Evolutionary conservation across 2,888 invertebrate species (phyloP).

Genomic region (Zaprionus bogoriensis): DNA sequence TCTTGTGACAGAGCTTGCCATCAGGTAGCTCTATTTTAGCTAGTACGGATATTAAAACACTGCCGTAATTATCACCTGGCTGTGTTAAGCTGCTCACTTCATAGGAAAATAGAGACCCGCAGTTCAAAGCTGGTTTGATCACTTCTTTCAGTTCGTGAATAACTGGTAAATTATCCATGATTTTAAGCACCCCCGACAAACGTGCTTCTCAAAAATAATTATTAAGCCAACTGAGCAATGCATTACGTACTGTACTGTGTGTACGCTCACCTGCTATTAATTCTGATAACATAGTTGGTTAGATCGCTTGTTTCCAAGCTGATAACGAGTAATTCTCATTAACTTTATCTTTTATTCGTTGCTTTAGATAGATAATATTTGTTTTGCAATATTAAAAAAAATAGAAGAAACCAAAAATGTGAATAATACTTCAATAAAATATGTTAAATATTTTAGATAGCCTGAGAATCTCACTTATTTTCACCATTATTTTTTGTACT

Average conservation of each 20-base stretch:
- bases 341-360: neutral
- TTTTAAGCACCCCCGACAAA: neutral
- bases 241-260: neutral
- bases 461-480: conserved; percentile 62
- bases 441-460: conserved; percentile 72
- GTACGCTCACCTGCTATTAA: no score
- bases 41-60: conserved; percentile 46
- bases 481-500: conserved; percentile 47
- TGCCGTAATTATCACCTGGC: conserved; percentile 64
- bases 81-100: conserved; percentile 39
- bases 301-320: neutral
- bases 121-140: conserved; percentile 30
- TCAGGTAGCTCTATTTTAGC: conserved; percentile 23
- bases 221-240: neutral
- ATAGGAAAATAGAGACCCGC: conserved; percentile 22
- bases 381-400: neutral
- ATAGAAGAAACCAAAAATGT: neutral
- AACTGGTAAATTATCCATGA: conserved; percentile 31
- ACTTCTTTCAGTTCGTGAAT: conserved; percentile 36
- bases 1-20: conserved; percentile 11
- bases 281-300: no score
- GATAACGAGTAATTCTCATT: neutral
- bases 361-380: neutral
- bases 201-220: neutral
- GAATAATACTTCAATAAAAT: conserved; percentile 48